Evolutionary conservation across 2,113 vertebrate species (phyloP).

Genomic region (Mormyrus lacerda): DNA sequence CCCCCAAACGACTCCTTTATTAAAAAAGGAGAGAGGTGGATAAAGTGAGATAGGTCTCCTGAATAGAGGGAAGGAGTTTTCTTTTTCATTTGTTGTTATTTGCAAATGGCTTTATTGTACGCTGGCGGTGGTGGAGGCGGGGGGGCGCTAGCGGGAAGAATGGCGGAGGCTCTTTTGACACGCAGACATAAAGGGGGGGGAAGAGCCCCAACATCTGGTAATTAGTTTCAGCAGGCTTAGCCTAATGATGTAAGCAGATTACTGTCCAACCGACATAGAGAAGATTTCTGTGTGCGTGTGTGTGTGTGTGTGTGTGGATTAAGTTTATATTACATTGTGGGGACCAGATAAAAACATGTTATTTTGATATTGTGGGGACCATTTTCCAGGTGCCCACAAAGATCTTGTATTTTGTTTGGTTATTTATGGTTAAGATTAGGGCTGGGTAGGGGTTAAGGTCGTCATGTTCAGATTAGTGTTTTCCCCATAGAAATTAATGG

Average conservation of each 20-base stretch:
- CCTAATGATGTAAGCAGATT: slow-evolving; percentile 98
- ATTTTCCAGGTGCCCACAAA: too few species aligned
- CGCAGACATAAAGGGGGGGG: slow-evolving; percentile 46
- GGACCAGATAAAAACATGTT: too few species aligned
- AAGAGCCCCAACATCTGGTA: slow-evolving; percentile 88
- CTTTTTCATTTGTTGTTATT: slow-evolving; percentile 76
- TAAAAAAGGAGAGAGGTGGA: slow-evolving; percentile 52
- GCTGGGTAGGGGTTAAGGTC: too few species aligned
- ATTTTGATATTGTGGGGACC: too few species aligned
- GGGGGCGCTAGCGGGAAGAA: slow-evolving; percentile 74
- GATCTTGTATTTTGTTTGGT: too few species aligned
- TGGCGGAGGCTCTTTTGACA: slow-evolving; percentile 73
- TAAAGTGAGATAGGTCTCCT: slow-evolving; percentile 64
- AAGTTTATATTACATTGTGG: too few species aligned
- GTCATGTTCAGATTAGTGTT: too few species aligned
- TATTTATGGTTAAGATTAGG: too few species aligned
- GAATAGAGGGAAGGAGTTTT: slow-evolving; percentile 70
- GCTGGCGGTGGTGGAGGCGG: slow-evolving; percentile 68
- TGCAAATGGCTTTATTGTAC: slow-evolving; percentile 85
- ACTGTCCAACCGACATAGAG: slow-evolving; percentile 65
- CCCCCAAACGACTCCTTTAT: slow-evolving; percentile 79
- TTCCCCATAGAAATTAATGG: too few species aligned
- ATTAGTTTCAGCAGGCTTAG: slow-evolving; percentile 93
- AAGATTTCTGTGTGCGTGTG: not conserved
- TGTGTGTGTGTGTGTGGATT: not conserved